Conservation (phyloP, 2,888 invertebrate genomes). For the Loripinus fragilis region DNA sequence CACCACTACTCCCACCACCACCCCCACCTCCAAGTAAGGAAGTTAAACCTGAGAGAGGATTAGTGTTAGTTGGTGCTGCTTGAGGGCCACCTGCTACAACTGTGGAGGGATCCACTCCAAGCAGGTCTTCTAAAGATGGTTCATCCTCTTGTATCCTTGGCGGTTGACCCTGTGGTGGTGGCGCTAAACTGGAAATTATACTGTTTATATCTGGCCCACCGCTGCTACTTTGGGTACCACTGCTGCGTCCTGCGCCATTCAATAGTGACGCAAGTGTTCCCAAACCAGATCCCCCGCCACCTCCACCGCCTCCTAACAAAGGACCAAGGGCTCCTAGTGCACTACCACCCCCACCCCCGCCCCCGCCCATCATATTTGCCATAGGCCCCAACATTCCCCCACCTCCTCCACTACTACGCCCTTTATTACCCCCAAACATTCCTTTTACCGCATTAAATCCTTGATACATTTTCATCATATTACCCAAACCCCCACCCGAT, state of each 20-base stretch:
- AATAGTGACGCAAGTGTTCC: conserved; percentile 20
- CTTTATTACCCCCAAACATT: conserved; percentile 22
- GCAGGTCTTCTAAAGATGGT: conserved; percentile 52
- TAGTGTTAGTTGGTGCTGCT: conserved; percentile 37
- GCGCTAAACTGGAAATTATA: conserved; percentile 18
- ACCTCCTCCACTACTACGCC: conserved; percentile 28
- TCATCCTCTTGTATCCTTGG: conserved; percentile 27
- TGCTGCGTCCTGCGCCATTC: conserved; percentile 16
- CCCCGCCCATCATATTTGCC: conserved; percentile 20
- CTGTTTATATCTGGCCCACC: background rate
- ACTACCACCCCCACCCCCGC: conserved; percentile 28
- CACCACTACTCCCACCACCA: conserved; percentile 33
- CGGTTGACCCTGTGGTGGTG: conserved; percentile 40
- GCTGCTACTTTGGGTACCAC: background rate
- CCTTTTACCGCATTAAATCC: conserved; percentile 8
- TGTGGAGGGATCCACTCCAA: conserved; percentile 58
- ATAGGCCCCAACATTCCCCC: conserved; percentile 37
- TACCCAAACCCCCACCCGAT: conserved; percentile 20
- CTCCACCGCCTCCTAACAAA: conserved; percentile 34
- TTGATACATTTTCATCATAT: conserved; percentile 29
- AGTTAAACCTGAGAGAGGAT: conserved; percentile 32
- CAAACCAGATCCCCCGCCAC: conserved; percentile 25
- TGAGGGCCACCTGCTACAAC: conserved; percentile 31
- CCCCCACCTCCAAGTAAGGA: conserved; percentile 36
- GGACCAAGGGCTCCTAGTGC: too few relatives aligned